Base-by-base conservation (phyloP, 2,797 vertebrate species). In the Hydrolagus colliei region DNA sequence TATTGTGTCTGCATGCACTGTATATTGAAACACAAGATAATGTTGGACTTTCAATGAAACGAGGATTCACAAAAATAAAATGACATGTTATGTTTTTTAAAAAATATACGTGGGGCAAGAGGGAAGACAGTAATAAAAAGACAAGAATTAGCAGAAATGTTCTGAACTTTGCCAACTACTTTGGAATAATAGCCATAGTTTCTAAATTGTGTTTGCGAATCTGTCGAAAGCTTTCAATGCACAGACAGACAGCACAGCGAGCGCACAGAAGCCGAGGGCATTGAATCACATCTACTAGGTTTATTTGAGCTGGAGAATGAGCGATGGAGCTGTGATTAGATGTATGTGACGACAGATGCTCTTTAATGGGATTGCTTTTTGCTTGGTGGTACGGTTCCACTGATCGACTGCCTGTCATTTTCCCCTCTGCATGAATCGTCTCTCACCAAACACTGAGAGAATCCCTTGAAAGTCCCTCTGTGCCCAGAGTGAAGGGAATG, bases 361-460 rank as follows among this genome's bases (percentile, higher is more conserved):
- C 63, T 41, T 82, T 68, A 68, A 84, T 67, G 63, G 11, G 9
- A 35, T 52, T 41, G 65, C 32, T 84, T 84, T 84, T 18, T 27
- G 32, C 65, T 52, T 68, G 65, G 41, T 52, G 41, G 65, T 27
- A 16, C 18, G 27, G 9, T 68, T 9, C 63, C 11, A 82, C 71
- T 84, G 79, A 84, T 71, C 61, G 77, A 32, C 65, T 22, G 77
- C 62, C 77, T 80, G 77, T 65, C 65, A 71, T 68, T 41, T 41
- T 13, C 32, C 79, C 2, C 79, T 35, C 27, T 68, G 74, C 18
- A 76, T 20, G 59, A 76, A 9, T 18, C 14, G 14, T 63, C 20
- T 68, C 52, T 84, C 79, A 71, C 32, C 16, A 71, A 67, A 63
- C 18, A 35, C 79, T 71, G 79, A 84, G 22, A 18, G 65, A 18